Evolutionary conservation across 1,140 invertebrate species (phyloP).

Genomic region (Araneus ventricosus): DNA sequence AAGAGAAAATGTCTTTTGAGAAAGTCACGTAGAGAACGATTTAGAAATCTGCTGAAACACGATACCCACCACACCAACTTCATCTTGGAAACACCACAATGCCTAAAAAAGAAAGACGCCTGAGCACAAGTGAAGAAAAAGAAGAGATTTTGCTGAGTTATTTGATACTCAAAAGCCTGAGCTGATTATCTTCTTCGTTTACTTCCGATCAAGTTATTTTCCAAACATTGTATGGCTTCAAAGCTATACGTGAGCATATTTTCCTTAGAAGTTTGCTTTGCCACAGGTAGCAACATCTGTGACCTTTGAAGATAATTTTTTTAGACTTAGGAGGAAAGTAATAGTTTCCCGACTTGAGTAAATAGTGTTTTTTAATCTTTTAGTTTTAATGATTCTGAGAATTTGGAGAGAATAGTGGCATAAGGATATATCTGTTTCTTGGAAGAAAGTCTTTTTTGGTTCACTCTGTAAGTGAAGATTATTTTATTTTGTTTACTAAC

Average conservation of each 20-base stretch:
- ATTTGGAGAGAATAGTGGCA: too few species aligned
- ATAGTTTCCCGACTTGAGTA: background rate
- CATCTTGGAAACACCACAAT: constrained; percentile 27
- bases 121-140: background rate
- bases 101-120: background rate
- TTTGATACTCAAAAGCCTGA: constrained; percentile 11
- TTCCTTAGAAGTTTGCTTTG: background rate
- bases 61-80: background rate
- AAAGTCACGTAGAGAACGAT: background rate
- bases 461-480: too few species aligned
- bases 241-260: background rate
- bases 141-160: constrained; percentile 30
- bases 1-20: background rate
- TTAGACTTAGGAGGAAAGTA: background rate
- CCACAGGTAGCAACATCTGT: background rate
- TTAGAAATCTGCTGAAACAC: background rate
- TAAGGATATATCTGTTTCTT: too few species aligned
- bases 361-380: too few species aligned
- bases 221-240: constrained; percentile 20
- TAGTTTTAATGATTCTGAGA: too few species aligned
- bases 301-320: background rate
- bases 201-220: background rate
- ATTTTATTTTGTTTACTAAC: too few species aligned
- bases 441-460: too few species aligned
- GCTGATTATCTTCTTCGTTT: background rate